A percentile compares a stretch with the other conserved stretches of the same genome.
Conservation (phyloP, 2,113 vertebrate species). For the Lagopus leucura region DNA sequence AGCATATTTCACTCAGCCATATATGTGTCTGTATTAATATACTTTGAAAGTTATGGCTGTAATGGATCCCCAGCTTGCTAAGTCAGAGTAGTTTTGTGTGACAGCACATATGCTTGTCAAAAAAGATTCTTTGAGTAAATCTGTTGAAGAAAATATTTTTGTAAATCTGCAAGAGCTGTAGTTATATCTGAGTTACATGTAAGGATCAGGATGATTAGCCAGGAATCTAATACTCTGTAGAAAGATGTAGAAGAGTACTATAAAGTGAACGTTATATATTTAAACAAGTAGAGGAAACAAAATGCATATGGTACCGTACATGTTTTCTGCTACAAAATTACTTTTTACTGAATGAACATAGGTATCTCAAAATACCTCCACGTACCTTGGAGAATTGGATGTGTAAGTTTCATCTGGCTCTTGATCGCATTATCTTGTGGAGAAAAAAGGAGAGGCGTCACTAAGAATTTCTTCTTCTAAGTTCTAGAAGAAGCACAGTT, state of each 20-base stretch:
- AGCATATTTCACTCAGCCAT: constrained; percentile 71
- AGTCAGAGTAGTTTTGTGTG: constrained; percentile 69
- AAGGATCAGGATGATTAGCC: constrained; percentile 61
- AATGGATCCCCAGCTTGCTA: constrained; percentile 73
- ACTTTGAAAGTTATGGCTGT: constrained; percentile 73
- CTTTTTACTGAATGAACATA: not conserved
- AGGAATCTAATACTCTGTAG: constrained; percentile 36
- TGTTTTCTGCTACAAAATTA: not conserved
- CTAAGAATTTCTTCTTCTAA: not conserved
- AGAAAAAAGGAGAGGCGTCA: not conserved
- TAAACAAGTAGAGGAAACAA: not conserved
- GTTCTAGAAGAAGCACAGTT: not conserved
- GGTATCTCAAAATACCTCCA: not conserved
- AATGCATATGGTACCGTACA: not conserved
- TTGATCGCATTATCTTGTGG: not conserved
- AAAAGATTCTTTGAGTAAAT: constrained; percentile 72
- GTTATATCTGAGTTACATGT: constrained; percentile 57
- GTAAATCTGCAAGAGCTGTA: constrained; percentile 59
- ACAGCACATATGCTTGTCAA: constrained; percentile 74
- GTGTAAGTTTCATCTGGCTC: not conserved
- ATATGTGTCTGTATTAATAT: constrained; percentile 72
- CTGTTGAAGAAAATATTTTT: constrained; percentile 74
- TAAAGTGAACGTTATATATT: not conserved
- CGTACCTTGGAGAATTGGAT: not conserved
- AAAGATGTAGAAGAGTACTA: not conserved